Conservation (phyloP, 2,113 vertebrate genomes). For the Tachysurus vachellii region DNA sequence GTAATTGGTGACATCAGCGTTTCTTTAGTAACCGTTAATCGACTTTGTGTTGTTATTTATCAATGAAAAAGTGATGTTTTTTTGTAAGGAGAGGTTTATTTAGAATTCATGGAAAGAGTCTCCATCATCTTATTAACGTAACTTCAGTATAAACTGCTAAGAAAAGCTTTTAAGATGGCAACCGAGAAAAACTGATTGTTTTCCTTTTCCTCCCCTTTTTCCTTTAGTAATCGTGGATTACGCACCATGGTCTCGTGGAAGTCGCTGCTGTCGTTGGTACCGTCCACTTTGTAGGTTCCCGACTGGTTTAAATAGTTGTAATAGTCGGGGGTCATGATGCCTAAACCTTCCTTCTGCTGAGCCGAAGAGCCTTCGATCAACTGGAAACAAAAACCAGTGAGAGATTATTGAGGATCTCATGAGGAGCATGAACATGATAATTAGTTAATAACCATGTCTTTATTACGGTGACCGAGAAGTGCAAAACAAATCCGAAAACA, state of each 20-base stretch:
- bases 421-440: neutral
- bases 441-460: neutral
- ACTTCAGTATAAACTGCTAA: no score
- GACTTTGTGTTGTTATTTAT: neutral
- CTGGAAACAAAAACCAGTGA: slow-evolving; percentile 64
- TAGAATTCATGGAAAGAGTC: neutral
- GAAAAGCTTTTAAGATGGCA: no score
- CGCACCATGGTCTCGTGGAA: slow-evolving; percentile 90
- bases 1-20: neutral
- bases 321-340: slow-evolving; percentile 90
- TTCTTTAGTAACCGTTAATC: neutral
- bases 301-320: slow-evolving; percentile 96
- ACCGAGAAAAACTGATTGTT: no score
- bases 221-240: neutral
- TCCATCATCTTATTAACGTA: neutral
- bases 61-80: neutral
- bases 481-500: neutral
- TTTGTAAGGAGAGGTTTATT: neutral
- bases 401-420: neutral
- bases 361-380: slow-evolving; percentile 85
- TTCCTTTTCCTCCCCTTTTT: no score
- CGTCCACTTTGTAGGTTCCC: slow-evolving; percentile 92
- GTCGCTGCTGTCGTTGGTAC: slow-evolving; percentile 86
- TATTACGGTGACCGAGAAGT: neutral
- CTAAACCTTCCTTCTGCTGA: slow-evolving; percentile 86